phyloP scores from a whole-genome alignment of 2,113 vertebrate species.

The Syrmaticus mikado region DNA sequence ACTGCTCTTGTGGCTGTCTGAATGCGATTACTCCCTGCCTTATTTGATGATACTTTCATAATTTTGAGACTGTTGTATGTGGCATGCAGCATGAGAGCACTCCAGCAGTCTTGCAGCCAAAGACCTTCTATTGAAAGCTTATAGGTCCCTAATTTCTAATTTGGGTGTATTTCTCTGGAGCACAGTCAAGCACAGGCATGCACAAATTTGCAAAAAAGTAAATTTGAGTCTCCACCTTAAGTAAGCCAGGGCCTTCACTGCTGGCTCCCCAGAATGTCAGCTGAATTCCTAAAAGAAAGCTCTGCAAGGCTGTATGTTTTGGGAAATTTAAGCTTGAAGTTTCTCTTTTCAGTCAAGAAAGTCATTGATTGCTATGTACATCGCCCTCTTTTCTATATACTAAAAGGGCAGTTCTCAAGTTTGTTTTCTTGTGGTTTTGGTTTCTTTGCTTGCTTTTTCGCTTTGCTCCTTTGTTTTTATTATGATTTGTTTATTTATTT shows the following conservation, averaged over 20 bases:
- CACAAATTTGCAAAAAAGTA: not conserved
- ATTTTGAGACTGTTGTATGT: not conserved
- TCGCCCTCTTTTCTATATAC: not conserved
- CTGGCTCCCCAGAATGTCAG: not conserved
- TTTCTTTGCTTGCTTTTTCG: not conserved
- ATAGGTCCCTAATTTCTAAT: not conserved
- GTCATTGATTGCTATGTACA: not conserved
- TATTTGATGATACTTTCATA: not conserved
- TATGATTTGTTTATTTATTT: not conserved
- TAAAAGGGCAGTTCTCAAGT: not conserved
- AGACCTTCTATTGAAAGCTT: not conserved
- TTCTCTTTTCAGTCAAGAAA: not conserved
- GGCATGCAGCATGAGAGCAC: not conserved
- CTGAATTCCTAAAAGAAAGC: rapidly evolving
- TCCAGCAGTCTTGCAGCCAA: not conserved
- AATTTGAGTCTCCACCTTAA: not conserved
- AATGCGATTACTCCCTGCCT: not conserved
- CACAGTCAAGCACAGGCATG: not conserved
- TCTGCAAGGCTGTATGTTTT: not conserved
- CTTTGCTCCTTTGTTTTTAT: not conserved
- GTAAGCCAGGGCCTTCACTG: not conserved
- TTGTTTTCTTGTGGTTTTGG: not conserved
- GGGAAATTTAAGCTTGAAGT: not conserved
- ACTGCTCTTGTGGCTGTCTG: not conserved
- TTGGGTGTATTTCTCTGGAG: not conserved